Evolutionary conservation across 2,113 vertebrate genomes (phyloP).

Genomic region (Bufo bufo): DNA sequence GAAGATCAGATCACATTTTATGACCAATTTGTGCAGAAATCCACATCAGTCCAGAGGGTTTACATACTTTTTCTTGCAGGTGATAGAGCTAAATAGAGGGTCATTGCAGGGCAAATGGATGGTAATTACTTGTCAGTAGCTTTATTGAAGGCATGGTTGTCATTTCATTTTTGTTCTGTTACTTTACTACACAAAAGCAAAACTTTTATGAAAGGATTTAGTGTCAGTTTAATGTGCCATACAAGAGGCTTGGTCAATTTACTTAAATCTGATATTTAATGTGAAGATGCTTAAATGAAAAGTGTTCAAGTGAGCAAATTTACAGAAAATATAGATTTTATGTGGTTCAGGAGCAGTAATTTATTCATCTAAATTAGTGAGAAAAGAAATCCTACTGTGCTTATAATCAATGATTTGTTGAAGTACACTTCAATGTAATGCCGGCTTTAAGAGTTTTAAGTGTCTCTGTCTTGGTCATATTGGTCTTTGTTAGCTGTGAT

Average conservation of each 20-base stretch:
- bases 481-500: background rate
- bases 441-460: background rate
- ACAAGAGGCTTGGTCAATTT: constrained; percentile 17
- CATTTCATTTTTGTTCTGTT: background rate
- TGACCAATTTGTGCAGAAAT: too few relatives aligned
- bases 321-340: background rate
- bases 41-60: too few relatives aligned
- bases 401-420: background rate
- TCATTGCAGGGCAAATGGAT: constrained; percentile 1
- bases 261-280: background rate
- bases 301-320: background rate
- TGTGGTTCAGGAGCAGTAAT: background rate
- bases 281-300: background rate
- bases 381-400: background rate
- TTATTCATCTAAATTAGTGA: background rate
- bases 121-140: constrained; percentile 7
- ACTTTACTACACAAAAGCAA: background rate
- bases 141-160: too few relatives aligned
- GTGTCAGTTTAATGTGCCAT: background rate
- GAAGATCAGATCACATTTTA: too few relatives aligned
- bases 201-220: background rate
- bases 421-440: background rate
- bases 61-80: too few relatives aligned
- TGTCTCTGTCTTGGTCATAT: background rate
- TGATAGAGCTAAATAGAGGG: background rate